Evolutionary conservation across 2,113 vertebrate species (phyloP).

Genomic region (Chitala chitala): DNA sequence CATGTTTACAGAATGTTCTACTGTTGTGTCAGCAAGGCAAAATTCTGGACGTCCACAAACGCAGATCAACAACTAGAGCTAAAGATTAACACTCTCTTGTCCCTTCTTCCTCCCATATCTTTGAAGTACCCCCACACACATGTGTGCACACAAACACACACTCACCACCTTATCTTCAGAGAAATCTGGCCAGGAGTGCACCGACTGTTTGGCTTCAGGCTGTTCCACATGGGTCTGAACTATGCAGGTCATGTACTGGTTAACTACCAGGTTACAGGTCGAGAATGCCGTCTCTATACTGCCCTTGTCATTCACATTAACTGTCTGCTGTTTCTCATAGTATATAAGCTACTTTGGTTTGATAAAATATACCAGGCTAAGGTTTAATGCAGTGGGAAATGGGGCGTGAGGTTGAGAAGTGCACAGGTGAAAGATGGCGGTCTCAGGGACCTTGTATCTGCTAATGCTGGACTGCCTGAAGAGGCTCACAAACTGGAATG

Average conservation of each 20-base stretch:
- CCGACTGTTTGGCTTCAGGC: not conserved
- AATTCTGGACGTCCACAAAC: not conserved
- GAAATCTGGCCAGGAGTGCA: not conserved
- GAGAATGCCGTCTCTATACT: too few species aligned
- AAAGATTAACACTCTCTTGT: slow-evolving; percentile 2
- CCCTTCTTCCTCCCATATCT: not conserved
- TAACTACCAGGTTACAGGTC: not conserved
- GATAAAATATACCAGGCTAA: not conserved
- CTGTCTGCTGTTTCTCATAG: not conserved
- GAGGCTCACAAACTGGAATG: not conserved
- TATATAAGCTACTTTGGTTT: too few species aligned
- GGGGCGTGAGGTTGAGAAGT: not conserved
- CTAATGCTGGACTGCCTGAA: not conserved
- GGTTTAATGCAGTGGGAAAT: not conserved
- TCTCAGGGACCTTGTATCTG: not conserved
- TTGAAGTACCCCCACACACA: not conserved
- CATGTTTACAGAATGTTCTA: not conserved
- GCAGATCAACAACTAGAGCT: not conserved
- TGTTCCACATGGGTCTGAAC: not conserved
- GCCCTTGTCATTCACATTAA: too few species aligned
- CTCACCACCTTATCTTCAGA: not conserved
- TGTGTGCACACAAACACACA: too few species aligned
- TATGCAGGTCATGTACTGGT: not conserved
- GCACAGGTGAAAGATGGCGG: not conserved
- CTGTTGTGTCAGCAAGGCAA: not conserved